Evolutionary conservation across 2,113 vertebrate species (phyloP).

Genomic region (Pipa parva): DNA sequence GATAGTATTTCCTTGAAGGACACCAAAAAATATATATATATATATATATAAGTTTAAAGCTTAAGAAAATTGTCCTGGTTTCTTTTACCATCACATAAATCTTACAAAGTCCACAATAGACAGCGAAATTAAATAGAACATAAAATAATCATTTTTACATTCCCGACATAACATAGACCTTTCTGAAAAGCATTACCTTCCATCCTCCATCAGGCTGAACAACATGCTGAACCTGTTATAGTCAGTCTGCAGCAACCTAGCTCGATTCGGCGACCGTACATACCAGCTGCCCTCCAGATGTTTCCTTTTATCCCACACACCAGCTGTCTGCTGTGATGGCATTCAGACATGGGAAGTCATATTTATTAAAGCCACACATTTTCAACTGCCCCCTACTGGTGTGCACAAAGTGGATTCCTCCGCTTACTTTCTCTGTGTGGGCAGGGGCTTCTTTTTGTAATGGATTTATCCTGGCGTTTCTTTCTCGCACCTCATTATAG

Average conservation of each 20-base stretch:
- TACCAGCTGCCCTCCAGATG: constrained; percentile 29
- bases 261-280: neutral
- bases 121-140: neutral
- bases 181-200: constrained; percentile 6
- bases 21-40: neutral
- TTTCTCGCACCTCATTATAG: constrained; percentile 33
- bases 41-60: neutral
- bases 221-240: constrained; percentile 5
- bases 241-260: neutral
- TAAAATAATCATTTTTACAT: neutral
- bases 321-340: constrained; percentile 8
- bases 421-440: neutral
- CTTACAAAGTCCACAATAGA: neutral
- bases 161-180: neutral
- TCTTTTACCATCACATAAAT: neutral
- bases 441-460: neutral
- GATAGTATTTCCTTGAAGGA: neutral
- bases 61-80: neutral
- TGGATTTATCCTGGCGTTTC: neutral
- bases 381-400: constrained; percentile 5
- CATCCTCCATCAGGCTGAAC: neutral
- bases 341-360: constrained; percentile 11
- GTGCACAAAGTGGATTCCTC: neutral
- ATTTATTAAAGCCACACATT: neutral
- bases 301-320: neutral